Percentiles rank a stretch among this genome's conserved stretches.
phyloP scores from a whole-genome alignment of 2,888 invertebrate genomes.

The Hirtodrosophila duncani region DNA sequence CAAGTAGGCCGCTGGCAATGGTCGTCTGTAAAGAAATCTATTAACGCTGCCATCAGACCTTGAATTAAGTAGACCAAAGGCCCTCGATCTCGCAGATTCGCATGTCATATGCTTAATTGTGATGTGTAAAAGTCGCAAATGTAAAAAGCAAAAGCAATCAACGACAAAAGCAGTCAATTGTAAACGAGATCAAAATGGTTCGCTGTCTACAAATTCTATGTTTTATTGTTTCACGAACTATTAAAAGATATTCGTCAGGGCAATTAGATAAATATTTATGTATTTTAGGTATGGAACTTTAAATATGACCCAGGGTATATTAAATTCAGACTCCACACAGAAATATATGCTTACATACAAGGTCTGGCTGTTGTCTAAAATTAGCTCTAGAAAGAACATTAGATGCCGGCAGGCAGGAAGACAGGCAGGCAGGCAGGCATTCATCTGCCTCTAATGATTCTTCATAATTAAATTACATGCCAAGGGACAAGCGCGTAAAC shows the following conservation, averaged over 20 bases:
- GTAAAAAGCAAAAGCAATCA: background rate
- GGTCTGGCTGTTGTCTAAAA: conserved; percentile 39
- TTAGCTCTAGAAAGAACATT: conserved; percentile 39
- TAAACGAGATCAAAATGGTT: conserved; percentile 24
- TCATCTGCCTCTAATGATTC: conserved; percentile 65
- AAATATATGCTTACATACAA: no score
- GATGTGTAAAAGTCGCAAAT: conserved; percentile 9
- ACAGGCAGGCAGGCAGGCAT: conserved; percentile 17
- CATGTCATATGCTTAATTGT: conserved; percentile 42
- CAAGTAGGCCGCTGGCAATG: conserved; percentile 19
- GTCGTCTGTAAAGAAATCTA: conserved; percentile 40
- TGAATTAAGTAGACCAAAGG: conserved; percentile 39
- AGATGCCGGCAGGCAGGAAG: conserved; percentile 45
- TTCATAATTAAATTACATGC: conserved; percentile 69
- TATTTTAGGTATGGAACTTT: no score
- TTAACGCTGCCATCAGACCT: conserved; percentile 19
- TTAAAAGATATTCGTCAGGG: conserved; percentile 21
- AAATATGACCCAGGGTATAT: no score
- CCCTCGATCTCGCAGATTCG: conserved; percentile 42
- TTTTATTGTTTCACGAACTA: conserved; percentile 46
- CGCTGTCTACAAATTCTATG: conserved; percentile 28
- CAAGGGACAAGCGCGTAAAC: conserved; percentile 63
- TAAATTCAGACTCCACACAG: no score
- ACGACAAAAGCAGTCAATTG: conserved; percentile 17
- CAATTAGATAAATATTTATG: no score